Conservation (phyloP, 2,113 vertebrate species). For the Ctenomys sociabilis region DNA sequence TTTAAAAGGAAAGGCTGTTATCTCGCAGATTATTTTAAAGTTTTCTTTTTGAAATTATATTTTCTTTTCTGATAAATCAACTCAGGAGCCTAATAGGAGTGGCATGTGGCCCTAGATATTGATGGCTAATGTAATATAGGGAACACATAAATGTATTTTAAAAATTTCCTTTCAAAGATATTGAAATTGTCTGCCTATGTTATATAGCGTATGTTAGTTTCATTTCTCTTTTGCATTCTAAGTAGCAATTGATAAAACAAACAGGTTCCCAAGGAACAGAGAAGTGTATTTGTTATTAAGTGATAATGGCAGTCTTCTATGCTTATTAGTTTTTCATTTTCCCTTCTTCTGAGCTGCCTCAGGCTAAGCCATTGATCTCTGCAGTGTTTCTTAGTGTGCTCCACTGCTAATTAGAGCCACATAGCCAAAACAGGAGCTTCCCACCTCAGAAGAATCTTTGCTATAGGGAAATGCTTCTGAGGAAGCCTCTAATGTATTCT, state of each 20-base stretch:
- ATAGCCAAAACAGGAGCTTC: background rate
- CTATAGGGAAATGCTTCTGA: background rate
- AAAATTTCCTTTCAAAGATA: constrained; percentile 6
- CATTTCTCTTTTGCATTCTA: background rate
- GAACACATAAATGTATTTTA: background rate
- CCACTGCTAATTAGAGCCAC: background rate
- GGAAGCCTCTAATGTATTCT: background rate
- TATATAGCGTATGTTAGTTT: background rate
- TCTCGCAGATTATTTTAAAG: background rate
- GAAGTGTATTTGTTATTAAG: background rate
- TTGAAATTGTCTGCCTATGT: background rate
- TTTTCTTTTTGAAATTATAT: background rate
- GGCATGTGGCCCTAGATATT: background rate
- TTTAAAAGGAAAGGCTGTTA: background rate
- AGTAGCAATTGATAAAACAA: background rate
- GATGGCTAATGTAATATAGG: background rate
- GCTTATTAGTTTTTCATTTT: background rate
- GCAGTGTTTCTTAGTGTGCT: background rate
- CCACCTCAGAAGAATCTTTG: background rate
- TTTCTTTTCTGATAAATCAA: background rate
- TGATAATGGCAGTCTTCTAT: background rate
- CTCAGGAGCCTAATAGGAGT: background rate
- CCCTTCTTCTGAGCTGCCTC: background rate
- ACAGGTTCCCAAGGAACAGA: background rate
- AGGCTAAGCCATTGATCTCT: background rate